Conservation (phyloP, 2,113 vertebrate species). For the Gadus macrocephalus region DNA sequence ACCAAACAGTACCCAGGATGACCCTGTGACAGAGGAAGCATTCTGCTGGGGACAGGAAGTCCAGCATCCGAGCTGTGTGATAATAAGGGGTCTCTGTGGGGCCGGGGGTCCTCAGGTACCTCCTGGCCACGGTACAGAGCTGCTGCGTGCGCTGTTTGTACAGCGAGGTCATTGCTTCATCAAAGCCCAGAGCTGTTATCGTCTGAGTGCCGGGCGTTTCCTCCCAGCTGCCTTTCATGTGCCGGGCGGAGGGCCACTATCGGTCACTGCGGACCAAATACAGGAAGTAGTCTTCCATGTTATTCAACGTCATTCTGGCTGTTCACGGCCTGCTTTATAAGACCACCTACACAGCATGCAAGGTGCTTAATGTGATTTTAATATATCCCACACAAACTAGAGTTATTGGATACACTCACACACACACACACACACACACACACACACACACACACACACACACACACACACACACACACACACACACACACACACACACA, state of each 20-base stretch:
- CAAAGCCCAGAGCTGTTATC: slow-evolving; percentile 69
- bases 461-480: too few relatives aligned
- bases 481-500: too few relatives aligned
- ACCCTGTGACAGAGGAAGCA: slow-evolving; percentile 62
- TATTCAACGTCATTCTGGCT: slow-evolving; percentile 56
- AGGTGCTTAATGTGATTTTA: background rate
- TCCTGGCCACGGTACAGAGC: slow-evolving; percentile 44
- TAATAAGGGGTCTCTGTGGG: slow-evolving; percentile 51
- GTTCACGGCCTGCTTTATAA: slow-evolving; percentile 58
- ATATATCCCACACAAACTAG: background rate
- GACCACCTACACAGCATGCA: slow-evolving; percentile 26
- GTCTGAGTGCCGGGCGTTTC: slow-evolving; percentile 61
- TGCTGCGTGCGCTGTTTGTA: slow-evolving; percentile 63
- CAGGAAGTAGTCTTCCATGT: slow-evolving; percentile 66
- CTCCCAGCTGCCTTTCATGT: slow-evolving; percentile 69
- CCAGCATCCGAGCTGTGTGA: slow-evolving; percentile 46
- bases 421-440: background rate
- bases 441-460: too few relatives aligned
- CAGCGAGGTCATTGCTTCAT: slow-evolving; percentile 50
- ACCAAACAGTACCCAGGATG: slow-evolving; percentile 12
- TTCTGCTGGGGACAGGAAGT: slow-evolving; percentile 63
- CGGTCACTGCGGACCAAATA: slow-evolving; percentile 61
- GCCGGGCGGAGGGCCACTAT: slow-evolving; percentile 28
- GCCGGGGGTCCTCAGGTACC: slow-evolving; percentile 20
- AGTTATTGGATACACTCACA: background rate